A percentile compares a stretch with the other conserved stretches of the same genome.
phyloP scores from a whole-genome alignment of 2,888 invertebrate genomes.

The Nemapogon koenigi region DNA sequence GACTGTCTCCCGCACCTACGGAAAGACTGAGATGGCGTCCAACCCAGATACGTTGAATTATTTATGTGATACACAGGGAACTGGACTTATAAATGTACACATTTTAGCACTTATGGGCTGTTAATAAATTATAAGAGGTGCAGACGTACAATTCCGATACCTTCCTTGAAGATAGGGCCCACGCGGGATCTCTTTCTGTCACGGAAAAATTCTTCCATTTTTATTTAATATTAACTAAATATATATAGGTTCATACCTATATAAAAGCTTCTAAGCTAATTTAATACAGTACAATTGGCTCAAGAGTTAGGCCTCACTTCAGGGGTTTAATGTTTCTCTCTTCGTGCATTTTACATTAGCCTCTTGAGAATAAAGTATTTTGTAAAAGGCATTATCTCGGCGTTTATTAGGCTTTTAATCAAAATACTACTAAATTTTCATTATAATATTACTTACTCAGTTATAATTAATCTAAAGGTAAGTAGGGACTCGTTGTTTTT shows the following conservation, averaged over 20 bases:
- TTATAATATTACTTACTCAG: too few species aligned
- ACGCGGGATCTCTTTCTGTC: too few species aligned
- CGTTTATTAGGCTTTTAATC: constrained; percentile 6
- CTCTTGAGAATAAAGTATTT: constrained; percentile 6
- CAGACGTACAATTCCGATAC: constrained; percentile 3
- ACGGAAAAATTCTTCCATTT: too few species aligned
- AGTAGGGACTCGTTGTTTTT: too few species aligned
- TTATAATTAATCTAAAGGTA: too few species aligned
- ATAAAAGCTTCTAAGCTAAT: too few species aligned
- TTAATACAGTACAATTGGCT: too few species aligned
- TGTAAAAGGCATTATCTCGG: constrained; percentile 7
- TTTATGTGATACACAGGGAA: constrained; percentile 10
- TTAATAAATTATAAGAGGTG: constrained; percentile 58
- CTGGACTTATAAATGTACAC: constrained; percentile 55
- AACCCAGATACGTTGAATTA: constrained; percentile 10
- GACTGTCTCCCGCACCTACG: background rate
- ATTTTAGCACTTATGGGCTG: constrained; percentile 59
- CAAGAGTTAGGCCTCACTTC: constrained; percentile 8
- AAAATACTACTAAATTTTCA: constrained; percentile 4
- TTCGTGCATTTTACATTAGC: constrained; percentile 10
- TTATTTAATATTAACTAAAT: too few species aligned
- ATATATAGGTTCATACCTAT: too few species aligned
- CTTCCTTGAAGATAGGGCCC: background rate
- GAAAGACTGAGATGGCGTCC: constrained; percentile 3
- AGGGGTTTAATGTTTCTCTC: constrained; percentile 6